Conservation (phyloP, 2,888 invertebrate species). For the Melanostoma mellinum region DNA sequence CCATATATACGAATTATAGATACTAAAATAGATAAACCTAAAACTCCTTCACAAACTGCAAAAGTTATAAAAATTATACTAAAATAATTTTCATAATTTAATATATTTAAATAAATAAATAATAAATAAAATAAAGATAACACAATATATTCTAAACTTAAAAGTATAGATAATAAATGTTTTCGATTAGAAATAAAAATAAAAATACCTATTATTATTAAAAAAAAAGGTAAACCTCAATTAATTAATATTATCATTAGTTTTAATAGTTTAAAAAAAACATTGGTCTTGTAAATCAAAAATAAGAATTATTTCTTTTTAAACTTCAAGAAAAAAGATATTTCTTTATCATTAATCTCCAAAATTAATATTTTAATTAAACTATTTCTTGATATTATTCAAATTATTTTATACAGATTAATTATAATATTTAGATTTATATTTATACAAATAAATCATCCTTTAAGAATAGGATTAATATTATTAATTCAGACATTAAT, state of each 20-base stretch:
- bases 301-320: conserved; percentile 83
- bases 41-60: conserved; percentile 86
- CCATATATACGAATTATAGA: conserved; percentile 85
- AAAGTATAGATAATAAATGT: conserved; percentile 84
- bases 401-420: conserved; percentile 75
- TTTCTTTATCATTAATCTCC: conserved; percentile 85
- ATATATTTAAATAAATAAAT: conserved; percentile 82
- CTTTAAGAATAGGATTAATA: conserved; percentile 84
- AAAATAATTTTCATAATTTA: conserved; percentile 84
- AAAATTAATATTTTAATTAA: conserved; percentile 88
- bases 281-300: conserved; percentile 88
- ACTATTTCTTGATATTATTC: conserved; percentile 84
- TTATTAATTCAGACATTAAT: conserved; percentile 83
- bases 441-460: conserved; percentile 82
- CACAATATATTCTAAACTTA: conserved; percentile 85
- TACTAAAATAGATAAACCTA: conserved; percentile 86
- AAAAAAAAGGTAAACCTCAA: conserved; percentile 82
- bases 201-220: conserved; percentile 83
- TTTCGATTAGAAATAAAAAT: conserved; percentile 84
- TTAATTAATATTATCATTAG: conserved; percentile 83
- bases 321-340: conserved; percentile 85
- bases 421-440: conserved; percentile 79
- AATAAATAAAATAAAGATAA: conserved; percentile 84
- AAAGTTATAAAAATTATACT: conserved; percentile 85
- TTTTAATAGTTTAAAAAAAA: conserved; percentile 87